These are phyloP conservation scores for Zeuzera pyrina DNA, from an alignment of 2,888 invertebrate species.

Conservation along the genomic window DNA sequence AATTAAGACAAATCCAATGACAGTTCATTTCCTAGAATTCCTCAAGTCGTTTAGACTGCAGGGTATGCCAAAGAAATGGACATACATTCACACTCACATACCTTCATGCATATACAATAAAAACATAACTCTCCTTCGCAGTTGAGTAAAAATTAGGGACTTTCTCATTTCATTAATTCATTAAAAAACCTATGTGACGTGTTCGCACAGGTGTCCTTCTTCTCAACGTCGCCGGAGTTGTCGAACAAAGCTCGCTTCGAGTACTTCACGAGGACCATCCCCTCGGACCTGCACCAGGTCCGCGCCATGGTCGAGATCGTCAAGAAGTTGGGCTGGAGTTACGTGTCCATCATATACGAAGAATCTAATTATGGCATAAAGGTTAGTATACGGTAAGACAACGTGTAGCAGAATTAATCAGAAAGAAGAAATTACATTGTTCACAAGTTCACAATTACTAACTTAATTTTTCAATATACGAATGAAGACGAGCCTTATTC, in stretches of 20 bases:
- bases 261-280: slow-evolving; percentile 93
- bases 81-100: no score
- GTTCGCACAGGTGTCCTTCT: slow-evolving; percentile 93
- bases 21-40: no score
- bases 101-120: no score
- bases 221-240: slow-evolving; percentile 93
- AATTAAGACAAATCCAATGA: no score
- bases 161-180: no score
- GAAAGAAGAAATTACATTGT: not conserved
- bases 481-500: not conserved
- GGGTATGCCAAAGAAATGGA: no score
- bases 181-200: no score
- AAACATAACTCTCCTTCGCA: no score
- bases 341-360: slow-evolving; percentile 90
- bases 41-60: no score
- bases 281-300: slow-evolving; percentile 91
- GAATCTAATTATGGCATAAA: slow-evolving; percentile 93
- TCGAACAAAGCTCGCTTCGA: slow-evolving; percentile 96
- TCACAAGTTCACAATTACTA: not conserved
- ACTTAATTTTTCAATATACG: not conserved
- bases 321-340: slow-evolving; percentile 84
- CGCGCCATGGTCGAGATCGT: slow-evolving; percentile 92
- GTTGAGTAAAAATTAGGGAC: no score
- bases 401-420: not conserved
- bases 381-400: slow-evolving; percentile 47